phyloP scores from a whole-genome alignment of 2,888 invertebrate species.

The Cyaniris semiargus region DNA sequence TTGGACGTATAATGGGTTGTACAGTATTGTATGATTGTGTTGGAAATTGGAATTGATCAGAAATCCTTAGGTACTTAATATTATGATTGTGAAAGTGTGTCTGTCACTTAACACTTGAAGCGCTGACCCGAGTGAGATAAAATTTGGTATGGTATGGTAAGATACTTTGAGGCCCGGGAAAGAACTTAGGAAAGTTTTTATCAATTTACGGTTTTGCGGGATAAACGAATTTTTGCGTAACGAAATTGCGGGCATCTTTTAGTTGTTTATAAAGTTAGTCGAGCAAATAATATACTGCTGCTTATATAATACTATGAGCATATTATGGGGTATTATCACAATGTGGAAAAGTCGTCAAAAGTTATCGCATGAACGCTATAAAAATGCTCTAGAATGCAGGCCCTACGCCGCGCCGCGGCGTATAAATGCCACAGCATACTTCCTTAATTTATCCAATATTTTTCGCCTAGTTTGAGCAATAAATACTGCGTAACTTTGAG shows the following conservation, averaged over 20 bases:
- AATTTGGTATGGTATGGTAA: background rate
- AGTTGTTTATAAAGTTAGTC: background rate
- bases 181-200: too few relatives aligned
- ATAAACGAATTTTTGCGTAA: background rate
- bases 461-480: slow-evolving; percentile 4
- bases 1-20: background rate
- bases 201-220: too few relatives aligned
- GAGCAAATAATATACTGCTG: background rate
- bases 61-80: background rate
- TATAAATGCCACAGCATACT: background rate
- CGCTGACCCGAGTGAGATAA: background rate
- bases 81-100: background rate
- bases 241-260: background rate
- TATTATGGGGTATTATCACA: background rate
- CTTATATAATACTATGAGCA: background rate
- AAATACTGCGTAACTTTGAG: background rate
- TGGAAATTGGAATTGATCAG: background rate
- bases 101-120: too few relatives aligned
- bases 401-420: background rate
- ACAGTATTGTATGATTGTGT: background rate
- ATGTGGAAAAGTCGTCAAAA: background rate
- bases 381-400: slow-evolving; percentile 7
- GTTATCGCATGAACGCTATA: slow-evolving; percentile 10
- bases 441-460: background rate
- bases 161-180: background rate